Conservation (phyloP, 1,140 invertebrate genomes). For the Ceratoteleas bidentatus region DNA sequence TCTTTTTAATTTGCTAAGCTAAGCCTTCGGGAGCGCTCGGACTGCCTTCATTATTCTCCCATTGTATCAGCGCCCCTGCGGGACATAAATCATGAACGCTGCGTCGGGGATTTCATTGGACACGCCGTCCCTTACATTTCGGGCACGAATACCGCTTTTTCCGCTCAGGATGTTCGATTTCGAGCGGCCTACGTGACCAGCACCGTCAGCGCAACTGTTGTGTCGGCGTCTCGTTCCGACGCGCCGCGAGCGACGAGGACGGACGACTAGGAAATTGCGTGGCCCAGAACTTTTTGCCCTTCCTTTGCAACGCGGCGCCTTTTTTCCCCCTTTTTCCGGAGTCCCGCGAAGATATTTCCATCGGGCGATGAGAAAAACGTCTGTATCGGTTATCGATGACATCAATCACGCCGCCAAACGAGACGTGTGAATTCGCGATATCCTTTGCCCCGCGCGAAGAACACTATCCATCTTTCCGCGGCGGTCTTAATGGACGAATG, state of each 20-base stretch:
- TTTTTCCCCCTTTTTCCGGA: slow-evolving; percentile 7
- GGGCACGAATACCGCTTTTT: slow-evolving; percentile 57
- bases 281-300: slow-evolving; percentile 11
- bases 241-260: not conserved
- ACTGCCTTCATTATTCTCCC: slow-evolving; percentile 61
- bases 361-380: slow-evolving; percentile 50
- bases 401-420: slow-evolving; percentile 60
- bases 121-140: slow-evolving; percentile 56
- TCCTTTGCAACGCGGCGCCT: not conserved
- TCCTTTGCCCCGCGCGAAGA: slow-evolving; percentile 32
- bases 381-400: slow-evolving; percentile 57
- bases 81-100: slow-evolving; percentile 62
- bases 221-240: not conserved
- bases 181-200: slow-evolving; percentile 34
- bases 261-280: not conserved
- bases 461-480: slow-evolving; percentile 63
- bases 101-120: slow-evolving; percentile 59
- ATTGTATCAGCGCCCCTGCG: slow-evolving; percentile 60
- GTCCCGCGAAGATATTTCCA: slow-evolving; percentile 41
- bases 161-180: slow-evolving; percentile 55
- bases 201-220: slow-evolving; percentile 44
- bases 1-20: slow-evolving; percentile 63
- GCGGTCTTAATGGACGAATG: slow-evolving; percentile 62
- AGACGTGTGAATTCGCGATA: slow-evolving; percentile 60
- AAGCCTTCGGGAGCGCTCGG: slow-evolving; percentile 52